phyloP scores from a whole-genome alignment of 2,113 vertebrate species.

The Pollimyrus isidori region DNA sequence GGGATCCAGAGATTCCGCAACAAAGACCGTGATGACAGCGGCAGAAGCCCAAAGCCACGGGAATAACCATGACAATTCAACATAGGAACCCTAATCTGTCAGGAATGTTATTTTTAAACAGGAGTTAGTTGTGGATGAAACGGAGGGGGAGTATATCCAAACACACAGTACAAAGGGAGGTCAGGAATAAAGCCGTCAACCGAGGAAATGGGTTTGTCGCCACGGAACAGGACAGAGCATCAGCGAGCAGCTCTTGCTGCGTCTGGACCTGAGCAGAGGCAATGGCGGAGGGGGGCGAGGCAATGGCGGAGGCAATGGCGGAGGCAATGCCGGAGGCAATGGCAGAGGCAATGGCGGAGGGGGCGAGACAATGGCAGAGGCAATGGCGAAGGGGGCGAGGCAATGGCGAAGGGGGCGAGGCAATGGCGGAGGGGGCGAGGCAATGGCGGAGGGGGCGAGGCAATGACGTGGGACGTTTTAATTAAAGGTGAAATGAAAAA shows the following conservation, averaged over 20 bases:
- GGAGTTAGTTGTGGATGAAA: slow-evolving; percentile 25
- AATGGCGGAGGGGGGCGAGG: not conserved
- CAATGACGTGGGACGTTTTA: not conserved
- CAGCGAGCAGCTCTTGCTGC: not conserved
- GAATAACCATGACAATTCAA: slow-evolving; percentile 34
- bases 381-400: slow-evolving; percentile 6
- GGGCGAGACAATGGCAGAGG: no score
- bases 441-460: slow-evolving; percentile 5
- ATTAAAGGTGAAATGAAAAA: slow-evolving; percentile 22
- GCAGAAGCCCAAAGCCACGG: slow-evolving; percentile 35
- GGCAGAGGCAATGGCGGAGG: not conserved
- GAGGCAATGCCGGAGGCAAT: no score
- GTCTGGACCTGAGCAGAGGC: not conserved
- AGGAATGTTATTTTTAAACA: slow-evolving; percentile 35
- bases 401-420: no score
- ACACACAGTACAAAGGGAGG: slow-evolving; percentile 37
- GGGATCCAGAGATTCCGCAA: slow-evolving; percentile 26
- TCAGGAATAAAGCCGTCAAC: slow-evolving; percentile 52
- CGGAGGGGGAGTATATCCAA: slow-evolving; percentile 42
- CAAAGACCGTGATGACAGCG: slow-evolving; percentile 46
- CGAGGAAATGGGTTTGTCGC: slow-evolving; percentile 35
- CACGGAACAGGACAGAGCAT: not conserved
- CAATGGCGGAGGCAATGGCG: not conserved
- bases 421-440: not conserved
- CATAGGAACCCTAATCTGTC: slow-evolving; percentile 30